Evolutionary conservation across 2,888 invertebrate species (phyloP).

Genomic region (Patella ulyssiponensis): DNA sequence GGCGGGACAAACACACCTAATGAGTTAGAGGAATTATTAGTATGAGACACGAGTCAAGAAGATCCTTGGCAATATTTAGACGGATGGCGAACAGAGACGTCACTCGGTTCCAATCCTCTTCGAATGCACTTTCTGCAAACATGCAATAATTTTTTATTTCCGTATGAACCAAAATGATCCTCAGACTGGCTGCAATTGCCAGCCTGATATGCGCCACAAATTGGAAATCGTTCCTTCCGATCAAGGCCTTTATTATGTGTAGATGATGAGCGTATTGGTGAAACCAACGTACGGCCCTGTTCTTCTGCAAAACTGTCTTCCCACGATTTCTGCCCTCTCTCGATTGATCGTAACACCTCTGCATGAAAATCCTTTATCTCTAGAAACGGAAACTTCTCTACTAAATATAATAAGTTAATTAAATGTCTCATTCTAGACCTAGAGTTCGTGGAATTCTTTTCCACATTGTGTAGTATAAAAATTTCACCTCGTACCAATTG

Average conservation of each 20-base stretch:
- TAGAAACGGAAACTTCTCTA: neutral
- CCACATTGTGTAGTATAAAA: neutral
- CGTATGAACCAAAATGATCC: constrained; percentile 2
- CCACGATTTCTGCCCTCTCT: neutral
- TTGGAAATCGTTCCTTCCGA: neutral
- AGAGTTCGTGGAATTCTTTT: neutral
- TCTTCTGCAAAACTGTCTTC: constrained; percentile 1
- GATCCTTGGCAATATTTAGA: too few relatives aligned
- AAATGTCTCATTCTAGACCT: neutral
- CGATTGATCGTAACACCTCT: neutral
- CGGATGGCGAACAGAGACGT: too few relatives aligned
- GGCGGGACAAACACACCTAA: neutral
- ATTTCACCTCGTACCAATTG: neutral
- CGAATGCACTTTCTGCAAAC: neutral
- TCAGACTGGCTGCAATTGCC: neutral
- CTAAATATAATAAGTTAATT: neutral
- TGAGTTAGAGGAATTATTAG: neutral
- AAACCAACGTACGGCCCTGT: neutral
- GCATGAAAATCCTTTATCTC: constrained; percentile 1
- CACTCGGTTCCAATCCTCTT: neutral
- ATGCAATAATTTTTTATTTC: neutral
- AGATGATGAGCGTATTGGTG: neutral
- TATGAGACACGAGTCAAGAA: too few relatives aligned
- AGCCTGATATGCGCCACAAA: neutral
- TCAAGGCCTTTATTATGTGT: neutral